A percentile compares a stretch with the other conserved stretches of the same genome.
Conservation (phyloP, 1,140 invertebrate species). For the Eciton burchellii region DNA sequence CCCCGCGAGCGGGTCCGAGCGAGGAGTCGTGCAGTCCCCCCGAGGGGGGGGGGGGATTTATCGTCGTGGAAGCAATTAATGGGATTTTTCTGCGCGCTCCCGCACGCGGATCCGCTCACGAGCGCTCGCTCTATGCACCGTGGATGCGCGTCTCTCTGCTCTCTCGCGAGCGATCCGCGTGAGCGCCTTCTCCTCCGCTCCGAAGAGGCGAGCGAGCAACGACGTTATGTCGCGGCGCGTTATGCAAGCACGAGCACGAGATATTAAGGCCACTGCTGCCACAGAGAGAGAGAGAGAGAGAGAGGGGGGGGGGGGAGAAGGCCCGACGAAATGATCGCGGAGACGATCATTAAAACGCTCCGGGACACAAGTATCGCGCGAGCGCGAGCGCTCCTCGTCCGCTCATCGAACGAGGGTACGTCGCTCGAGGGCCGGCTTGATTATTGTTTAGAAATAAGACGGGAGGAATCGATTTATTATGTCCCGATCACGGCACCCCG, state of each 20-base stretch:
- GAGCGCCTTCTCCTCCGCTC: neutral
- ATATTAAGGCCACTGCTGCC: conserved; percentile 70
- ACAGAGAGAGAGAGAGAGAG: no score
- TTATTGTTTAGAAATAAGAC: conserved; percentile 57
- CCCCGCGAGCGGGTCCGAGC: conserved; percentile 29
- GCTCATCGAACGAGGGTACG: conserved; percentile 44
- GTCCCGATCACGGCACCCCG: neutral
- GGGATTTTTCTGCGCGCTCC: conserved; percentile 79
- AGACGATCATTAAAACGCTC: conserved; percentile 69
- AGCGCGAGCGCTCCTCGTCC: conserved; percentile 38
- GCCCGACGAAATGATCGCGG: conserved; percentile 69
- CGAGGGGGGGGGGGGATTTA: conserved; percentile 84
- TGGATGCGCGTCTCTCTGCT: conserved; percentile 80
- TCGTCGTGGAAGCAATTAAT: conserved; percentile 85
- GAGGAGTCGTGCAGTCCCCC: conserved; percentile 82
- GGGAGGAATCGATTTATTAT: conserved; percentile 50
- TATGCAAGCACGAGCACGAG: conserved; percentile 64
- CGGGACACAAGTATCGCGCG: conserved; percentile 56
- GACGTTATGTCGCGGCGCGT: conserved; percentile 44
- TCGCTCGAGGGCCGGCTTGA: conserved; percentile 46
- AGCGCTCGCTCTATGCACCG: conserved; percentile 78
- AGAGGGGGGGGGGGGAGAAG: conserved; percentile 67
- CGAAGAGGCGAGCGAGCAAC: conserved; percentile 4
- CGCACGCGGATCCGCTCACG: conserved; percentile 78
- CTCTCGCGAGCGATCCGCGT: conserved; percentile 44